These are phyloP conservation scores for Pantherophis vulpinus DNA, from an alignment of 2,797 vertebrate species.

Conservation along the genomic window DNA sequence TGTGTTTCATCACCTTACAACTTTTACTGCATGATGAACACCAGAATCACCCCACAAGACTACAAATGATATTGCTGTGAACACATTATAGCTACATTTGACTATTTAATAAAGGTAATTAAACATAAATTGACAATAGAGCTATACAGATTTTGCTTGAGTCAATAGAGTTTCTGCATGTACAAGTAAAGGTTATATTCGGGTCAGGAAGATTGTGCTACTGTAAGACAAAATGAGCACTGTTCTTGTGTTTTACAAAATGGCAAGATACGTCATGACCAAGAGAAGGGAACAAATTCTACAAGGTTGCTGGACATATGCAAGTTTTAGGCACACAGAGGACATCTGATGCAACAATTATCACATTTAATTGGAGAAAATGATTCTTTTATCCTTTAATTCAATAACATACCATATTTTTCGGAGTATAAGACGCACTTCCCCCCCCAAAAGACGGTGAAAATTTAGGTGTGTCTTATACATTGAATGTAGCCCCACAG, in stretches of 20 bases:
- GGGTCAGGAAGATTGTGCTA: background rate
- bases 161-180: background rate
- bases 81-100: slow-evolving; percentile 11
- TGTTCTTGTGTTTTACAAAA: background rate
- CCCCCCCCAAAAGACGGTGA: too few species aligned
- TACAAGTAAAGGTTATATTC: background rate
- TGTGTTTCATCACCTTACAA: background rate
- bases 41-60: background rate
- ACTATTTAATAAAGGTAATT: background rate
- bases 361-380: background rate
- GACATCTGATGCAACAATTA: background rate
- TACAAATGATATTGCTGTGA: background rate
- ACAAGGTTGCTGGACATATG: background rate
- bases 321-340: background rate
- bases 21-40: background rate
- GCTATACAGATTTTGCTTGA: too few species aligned
- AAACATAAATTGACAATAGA: background rate
- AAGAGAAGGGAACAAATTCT: background rate
- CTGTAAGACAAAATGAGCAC: background rate
- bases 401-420: too few species aligned
- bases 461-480: too few species aligned
- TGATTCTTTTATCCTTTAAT: background rate
- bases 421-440: too few species aligned
- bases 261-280: background rate
- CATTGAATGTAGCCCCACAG: too few species aligned